Conservation (phyloP, 2,113 vertebrate species). For the Condylura cristata region DNA sequence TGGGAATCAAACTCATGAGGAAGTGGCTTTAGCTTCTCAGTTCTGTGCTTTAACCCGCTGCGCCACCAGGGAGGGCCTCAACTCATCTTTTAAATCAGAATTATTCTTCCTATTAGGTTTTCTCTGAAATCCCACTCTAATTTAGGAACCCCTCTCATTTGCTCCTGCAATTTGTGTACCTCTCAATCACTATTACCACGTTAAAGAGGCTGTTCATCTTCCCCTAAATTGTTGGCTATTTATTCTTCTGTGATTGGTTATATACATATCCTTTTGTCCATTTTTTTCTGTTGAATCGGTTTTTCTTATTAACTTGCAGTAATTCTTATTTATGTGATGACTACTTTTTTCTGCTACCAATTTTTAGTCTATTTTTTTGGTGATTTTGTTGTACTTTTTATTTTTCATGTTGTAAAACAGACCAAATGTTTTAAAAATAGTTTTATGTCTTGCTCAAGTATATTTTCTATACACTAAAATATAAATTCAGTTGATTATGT, state of each 20-base stretch:
- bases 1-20: no score
- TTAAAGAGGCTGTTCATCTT: neutral
- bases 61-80: no score
- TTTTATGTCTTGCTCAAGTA: neutral
- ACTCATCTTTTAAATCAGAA: neutral
- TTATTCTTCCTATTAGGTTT: neutral
- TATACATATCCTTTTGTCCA: neutral
- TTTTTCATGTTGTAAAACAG: neutral
- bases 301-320: conserved; percentile 11
- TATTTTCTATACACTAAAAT: neutral
- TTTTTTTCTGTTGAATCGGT: neutral
- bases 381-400: neutral
- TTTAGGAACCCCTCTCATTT: neutral
- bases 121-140: neutral
- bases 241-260: neutral
- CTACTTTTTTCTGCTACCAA: neutral
- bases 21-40: no score
- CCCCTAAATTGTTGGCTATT: neutral
- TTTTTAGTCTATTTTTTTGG: neutral
- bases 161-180: neutral
- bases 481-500: neutral
- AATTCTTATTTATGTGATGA: neutral
- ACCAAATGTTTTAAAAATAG: neutral
- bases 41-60: no score
- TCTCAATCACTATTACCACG: neutral